Conservation (phyloP, 2,888 invertebrate species). For the Villa cingulata region DNA sequence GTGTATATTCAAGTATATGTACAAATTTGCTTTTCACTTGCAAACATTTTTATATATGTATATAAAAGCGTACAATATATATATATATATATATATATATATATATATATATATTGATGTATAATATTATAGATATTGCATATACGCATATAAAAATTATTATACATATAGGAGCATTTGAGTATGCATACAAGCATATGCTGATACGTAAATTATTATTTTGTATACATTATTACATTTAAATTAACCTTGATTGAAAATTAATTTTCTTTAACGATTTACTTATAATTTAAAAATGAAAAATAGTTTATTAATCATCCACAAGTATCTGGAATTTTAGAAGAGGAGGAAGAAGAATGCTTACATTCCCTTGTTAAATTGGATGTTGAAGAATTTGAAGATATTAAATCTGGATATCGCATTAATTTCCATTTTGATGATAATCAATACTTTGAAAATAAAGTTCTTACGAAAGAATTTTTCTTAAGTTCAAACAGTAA, state of each 20-base stretch:
- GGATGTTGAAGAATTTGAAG: slow-evolving; percentile 76
- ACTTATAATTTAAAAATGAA: neutral
- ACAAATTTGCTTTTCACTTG: too few species aligned
- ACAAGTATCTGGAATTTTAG: slow-evolving; percentile 63
- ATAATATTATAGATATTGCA: too few species aligned
- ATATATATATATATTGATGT: too few species aligned
- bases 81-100: too few species aligned
- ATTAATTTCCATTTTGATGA: slow-evolving; percentile 64
- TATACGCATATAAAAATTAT: too few species aligned
- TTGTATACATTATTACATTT: too few species aligned
- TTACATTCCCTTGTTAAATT: slow-evolving; percentile 55
- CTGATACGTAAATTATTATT: too few species aligned
- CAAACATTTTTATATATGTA: too few species aligned
- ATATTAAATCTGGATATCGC: slow-evolving; percentile 71
- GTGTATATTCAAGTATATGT: too few species aligned
- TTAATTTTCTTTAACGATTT: slow-evolving; percentile 4
- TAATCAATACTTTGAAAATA: slow-evolving; percentile 73
- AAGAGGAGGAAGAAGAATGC: slow-evolving; percentile 73
- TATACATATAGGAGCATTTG: too few species aligned
- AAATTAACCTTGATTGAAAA: neutral
- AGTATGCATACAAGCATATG: too few species aligned
- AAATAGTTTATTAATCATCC: slow-evolving; percentile 67
- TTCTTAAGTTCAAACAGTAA: slow-evolving; percentile 32
- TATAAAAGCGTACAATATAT: too few species aligned
- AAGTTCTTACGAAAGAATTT: slow-evolving; percentile 65